Evolutionary conservation across 1,140 invertebrate genomes (phyloP), one percentile per base, ranked within the genome.

Genomic region (Cotesia vestalis): DNA sequence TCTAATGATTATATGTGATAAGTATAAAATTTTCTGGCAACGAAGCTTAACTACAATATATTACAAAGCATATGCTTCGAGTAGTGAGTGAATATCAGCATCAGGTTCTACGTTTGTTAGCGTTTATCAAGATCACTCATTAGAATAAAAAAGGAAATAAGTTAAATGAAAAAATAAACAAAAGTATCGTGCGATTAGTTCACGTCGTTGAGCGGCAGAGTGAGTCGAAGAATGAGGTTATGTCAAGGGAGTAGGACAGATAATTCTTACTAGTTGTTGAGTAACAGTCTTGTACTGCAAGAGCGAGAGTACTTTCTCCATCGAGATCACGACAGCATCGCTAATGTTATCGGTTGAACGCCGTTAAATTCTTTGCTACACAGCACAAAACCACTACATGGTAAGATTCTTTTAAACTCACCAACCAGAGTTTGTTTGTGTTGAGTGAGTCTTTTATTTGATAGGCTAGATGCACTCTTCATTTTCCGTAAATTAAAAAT

Each of bases 261-360:
- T 62, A 64, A 66, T 71, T 59, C 61, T 63, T 27, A 27, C 27
- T 27, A 27, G 27, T 27, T 27, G 27, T 27, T 72, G 70, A 68
- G 61, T 69, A 36, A 51, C 40, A 35, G 8, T 46, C 40, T 46
- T 34, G 40, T 53, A 34, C 35, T 52, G 17, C 20, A 66, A 69
- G 68, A 72, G 66, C 63, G 69, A 72, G 66, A 69, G 66, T 69
- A 75, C 73, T 75, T 75, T 75, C 73, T 66, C 73, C 53, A 40
- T 75, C 70, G 67, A 36, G 67, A 60, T 67, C 63, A 72, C 38
- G 60, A 66, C 53, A 36, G 62, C 63, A 68, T 69, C 57, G 70
- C 60, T 72, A 69, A 64, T 71, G 69, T 69, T 51, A 75, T 72
- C 64, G 60, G 46, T 35, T 66, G 66, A 69, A 57, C 53, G 12